Base-by-base conservation (phyloP, 2,797 vertebrate genomes). In the Chaunax sp. region DNA sequence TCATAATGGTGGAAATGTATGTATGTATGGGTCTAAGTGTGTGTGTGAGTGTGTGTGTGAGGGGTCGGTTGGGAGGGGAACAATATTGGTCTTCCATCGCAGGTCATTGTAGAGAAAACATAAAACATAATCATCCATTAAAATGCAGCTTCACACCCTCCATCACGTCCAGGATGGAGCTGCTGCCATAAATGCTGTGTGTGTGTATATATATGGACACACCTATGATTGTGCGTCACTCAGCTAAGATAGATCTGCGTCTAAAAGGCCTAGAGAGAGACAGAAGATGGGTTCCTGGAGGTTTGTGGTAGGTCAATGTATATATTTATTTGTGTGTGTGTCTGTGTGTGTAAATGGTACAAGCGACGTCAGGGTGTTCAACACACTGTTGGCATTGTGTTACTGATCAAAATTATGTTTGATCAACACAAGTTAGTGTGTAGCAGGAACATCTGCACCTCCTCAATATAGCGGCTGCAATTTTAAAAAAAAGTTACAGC, bases 61-160 rank as follows among this genome's bases (percentile, higher is more conserved):
- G 13, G 49, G 58, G 16, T 33, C 54, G 44, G 46, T 53, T 20
- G 63, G 79, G 61, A 62, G 73, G 73, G 59, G 68, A 68, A 81
- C 72, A 86, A 87, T 89, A 92, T 87, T 85, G 83, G 79, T 85
- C 75, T 80, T 81, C 73, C 78, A 75, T 64, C 62, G 69, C 68
- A 52, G 90, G 89, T 87, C 85, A 90, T 89, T 89, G 85, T 82
- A 83, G 86, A 89, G 86, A 90, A 89, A 90, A 89, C 85, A 90
- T 91, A 87, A 90, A 90, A 89, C 77, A 87, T 92, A 93, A 92
- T 90, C 87, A 88, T 87, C 86, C 90, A 93, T 93, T 93, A 93
- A 90, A 93, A 94, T 93, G 92, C 92, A 91, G 85, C 82, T 85
- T 90, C 89, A 92, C 90, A 91, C 75, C 75, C 85, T 89, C 87